Evolutionary conservation across 2,113 vertebrate genomes (phyloP), one percentile per base, ranked within the genome.

Genomic region (Gymnobelideus leadbeateri): DNA sequence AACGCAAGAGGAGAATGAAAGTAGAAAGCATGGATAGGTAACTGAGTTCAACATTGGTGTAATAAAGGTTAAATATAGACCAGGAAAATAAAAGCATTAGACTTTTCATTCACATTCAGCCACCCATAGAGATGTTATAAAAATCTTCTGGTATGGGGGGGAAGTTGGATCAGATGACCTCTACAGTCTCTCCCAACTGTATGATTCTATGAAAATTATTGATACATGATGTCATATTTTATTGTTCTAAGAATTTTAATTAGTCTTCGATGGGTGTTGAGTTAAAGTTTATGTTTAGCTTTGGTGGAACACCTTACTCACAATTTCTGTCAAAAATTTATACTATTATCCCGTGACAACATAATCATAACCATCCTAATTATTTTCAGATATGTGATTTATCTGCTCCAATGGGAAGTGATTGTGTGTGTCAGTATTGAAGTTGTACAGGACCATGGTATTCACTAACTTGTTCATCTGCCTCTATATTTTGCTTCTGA

Each of bases 341-440:
- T 95, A 96, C 96, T 93, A 95, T 97, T 97, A 96, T 96, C 96
- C 77, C 0, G 93, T 96, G 95, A 97, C 92, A 97, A 97, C 46
- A 89, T 92, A 84, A 94, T 84, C 54, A 89, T 96, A 97, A 84
- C n/a, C 95, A 94, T 98, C 95, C 90, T 90, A 97, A 53, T 97
- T 97, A 95, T 90, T 97, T 98, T 98, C 89, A 94, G 97, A 97
- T 96, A 95, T 47, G 97, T 98, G 98, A 98, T 98, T 98, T 98
- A 97, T 97, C 96, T 98, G 98, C 98, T 98, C 97, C 97, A 96
- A 97, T 98, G 97, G 96, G 98, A 98, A 98, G 96, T 97, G 96
- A 98, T 97, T 98, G 97, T 98, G 97, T 98, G 97, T 98, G 96
- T 98, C 98, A 98, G 98, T 98, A 98, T 98, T 98, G 98, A 98